Evolutionary conservation across 2,888 invertebrate species (phyloP), one percentile per base, ranked within the genome.

Genomic region (Toxonevra muliebris): DNA sequence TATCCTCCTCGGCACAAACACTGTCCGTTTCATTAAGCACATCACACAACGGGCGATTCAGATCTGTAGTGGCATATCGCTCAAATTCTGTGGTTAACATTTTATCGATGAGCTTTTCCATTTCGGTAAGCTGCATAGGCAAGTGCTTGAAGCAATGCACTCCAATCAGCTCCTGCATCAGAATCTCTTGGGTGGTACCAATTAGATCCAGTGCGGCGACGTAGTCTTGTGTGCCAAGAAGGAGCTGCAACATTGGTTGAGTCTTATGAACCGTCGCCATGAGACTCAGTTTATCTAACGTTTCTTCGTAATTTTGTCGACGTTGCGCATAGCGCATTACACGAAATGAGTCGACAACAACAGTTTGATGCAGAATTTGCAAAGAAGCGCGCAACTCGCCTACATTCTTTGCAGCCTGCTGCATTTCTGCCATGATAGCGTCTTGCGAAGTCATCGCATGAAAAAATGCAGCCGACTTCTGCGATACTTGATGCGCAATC

Each of bases 401-500:
- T 42, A 96, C 92, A 79, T 93, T 92, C 69, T 88, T 89, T 11
- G 93, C 90, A 19, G 96, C 95, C 80, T 91, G 90, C 1, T 92
- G 92, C 89, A 99, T 92, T 82, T 98, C 94, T 75, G 96, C 96
- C 91, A 98, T 95, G 61, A 99, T 92, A 41, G 95, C 93, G 83
- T 98, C 97, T 86, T 99, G 98, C 9, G 98, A 98, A 65, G 97
- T 92, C 94, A 99, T 98, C 1, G 98, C 98, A 85, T 96, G 94
- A 83, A 98, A 99, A 87, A 98, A 99, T 17, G 97, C 97, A 76
- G 95, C 95, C 11, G 97, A 97, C 83, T 97, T 96, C 78, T 93
- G 92, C 41, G 97, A 95, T 43, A 83, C 83, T 42, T 83, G 84
- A 61, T 82, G 79, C 0, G 84, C 83, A 7, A 83, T 84, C 54